Evolutionary conservation across 2,113 vertebrate species (phyloP).

Genomic region (Butorides virescens): DNA sequence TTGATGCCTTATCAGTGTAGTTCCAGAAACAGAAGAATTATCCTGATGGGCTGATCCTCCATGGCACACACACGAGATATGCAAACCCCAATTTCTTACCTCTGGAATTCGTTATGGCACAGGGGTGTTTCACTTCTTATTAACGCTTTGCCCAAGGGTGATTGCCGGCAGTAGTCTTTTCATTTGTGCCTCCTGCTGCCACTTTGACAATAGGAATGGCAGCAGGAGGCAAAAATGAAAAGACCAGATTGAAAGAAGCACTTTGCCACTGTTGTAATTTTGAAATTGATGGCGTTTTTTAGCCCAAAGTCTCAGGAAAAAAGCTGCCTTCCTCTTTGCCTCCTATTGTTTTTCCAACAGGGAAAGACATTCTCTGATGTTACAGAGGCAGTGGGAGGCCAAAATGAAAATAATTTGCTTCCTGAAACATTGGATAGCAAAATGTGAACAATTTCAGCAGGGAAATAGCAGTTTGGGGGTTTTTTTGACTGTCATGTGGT

Average conservation of each 20-base stretch:
- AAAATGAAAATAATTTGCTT: slow-evolving; percentile 53
- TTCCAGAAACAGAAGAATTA: background rate
- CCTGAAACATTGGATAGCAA: slow-evolving; percentile 57
- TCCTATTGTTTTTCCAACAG: slow-evolving; percentile 59
- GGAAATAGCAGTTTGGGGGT: background rate
- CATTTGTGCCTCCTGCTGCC: slow-evolving; percentile 51
- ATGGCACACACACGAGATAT: background rate
- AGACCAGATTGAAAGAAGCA: slow-evolving; percentile 60
- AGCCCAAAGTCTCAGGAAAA: slow-evolving; percentile 62
- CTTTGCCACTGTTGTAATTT: slow-evolving; percentile 67
- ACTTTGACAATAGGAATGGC: slow-evolving; percentile 55
- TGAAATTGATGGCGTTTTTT: slow-evolving; percentile 63
- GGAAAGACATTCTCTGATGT: slow-evolving; percentile 55
- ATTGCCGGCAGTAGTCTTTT: slow-evolving; percentile 27
- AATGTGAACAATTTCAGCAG: slow-evolving; percentile 48
- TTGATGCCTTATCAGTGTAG: background rate
- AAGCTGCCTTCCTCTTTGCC: slow-evolving; percentile 60
- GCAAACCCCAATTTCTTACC: background rate
- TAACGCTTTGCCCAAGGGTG: slow-evolving; percentile 50
- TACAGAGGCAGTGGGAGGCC: slow-evolving; percentile 43
- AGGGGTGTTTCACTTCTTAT: slow-evolving; percentile 14
- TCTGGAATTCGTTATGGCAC: background rate
- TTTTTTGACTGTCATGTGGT: background rate
- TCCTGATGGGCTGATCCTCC: background rate
- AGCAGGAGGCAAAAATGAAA: slow-evolving; percentile 65